A percentile compares a stretch with the other conserved stretches of the same genome.
These are phyloP conservation scores for Oncorhynchus tshawytscha DNA, from an alignment of 2,113 vertebrate genomes.

Conservation along the genomic window DNA sequence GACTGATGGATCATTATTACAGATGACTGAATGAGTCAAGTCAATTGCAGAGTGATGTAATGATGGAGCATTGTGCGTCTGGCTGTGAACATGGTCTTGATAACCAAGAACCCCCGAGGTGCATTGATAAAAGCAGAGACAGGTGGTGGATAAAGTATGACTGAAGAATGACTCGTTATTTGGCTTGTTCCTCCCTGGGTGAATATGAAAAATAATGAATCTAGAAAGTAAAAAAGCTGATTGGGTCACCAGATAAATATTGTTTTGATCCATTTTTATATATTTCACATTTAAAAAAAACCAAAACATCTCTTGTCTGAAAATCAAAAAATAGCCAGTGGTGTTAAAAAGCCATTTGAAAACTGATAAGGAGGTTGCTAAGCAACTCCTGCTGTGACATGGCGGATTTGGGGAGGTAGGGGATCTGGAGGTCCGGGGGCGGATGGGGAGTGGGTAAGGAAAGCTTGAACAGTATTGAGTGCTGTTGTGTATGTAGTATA, in stretches of 20 bases:
- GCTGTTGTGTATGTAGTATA: too few relatives aligned
- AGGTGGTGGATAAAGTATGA: conserved; percentile 34
- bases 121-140: conserved; percentile 33
- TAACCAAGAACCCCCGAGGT: conserved; percentile 27
- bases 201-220: conserved; percentile 20
- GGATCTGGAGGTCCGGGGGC: conserved; percentile 33
- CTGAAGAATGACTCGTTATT: too few relatives aligned
- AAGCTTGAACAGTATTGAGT: neutral
- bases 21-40: neutral
- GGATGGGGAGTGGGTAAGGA: conserved; percentile 40
- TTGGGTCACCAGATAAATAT: conserved; percentile 21
- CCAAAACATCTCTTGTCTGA: conserved; percentile 40
- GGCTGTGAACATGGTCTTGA: conserved; percentile 30
- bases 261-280: conserved; percentile 30
- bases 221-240: conserved; percentile 1
- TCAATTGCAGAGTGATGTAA: neutral
- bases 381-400: neutral
- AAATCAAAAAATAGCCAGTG: conserved; percentile 36
- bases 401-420: neutral
- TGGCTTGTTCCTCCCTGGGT: neutral
- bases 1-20: neutral
- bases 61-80: conserved; percentile 11
- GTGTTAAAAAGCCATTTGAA: conserved; percentile 56
- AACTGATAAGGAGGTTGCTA: conserved; percentile 45
- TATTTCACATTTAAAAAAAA: conserved; percentile 11